Evolutionary conservation across 2,797 vertebrate species (phyloP).

Genomic region (Oreochromis mossambicus): DNA sequence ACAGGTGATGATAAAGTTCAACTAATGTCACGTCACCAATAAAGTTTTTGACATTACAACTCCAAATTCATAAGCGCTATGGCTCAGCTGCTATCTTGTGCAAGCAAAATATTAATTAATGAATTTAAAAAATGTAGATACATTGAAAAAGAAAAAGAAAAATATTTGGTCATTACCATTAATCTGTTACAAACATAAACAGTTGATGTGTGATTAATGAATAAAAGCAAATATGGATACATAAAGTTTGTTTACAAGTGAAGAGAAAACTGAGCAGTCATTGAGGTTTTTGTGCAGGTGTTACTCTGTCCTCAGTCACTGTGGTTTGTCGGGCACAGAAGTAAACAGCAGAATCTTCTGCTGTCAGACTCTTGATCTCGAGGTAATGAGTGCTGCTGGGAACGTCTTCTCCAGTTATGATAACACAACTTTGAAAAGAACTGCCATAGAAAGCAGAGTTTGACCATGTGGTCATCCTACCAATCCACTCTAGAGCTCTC

Average conservation of each 20-base stretch:
- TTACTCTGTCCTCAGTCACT: background rate
- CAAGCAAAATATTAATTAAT: background rate
- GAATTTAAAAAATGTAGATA: background rate
- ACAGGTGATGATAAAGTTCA: accelerated
- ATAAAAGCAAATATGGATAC: background rate
- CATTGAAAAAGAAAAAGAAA: background rate
- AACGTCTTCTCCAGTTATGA: background rate
- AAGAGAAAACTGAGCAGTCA: background rate
- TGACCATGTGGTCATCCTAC: accelerated
- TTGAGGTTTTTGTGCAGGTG: background rate
- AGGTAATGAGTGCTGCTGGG: too few species aligned
- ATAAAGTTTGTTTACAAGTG: background rate
- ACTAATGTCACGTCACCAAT: background rate
- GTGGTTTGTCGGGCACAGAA: too few species aligned
- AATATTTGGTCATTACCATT: background rate
- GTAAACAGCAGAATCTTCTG: too few species aligned
- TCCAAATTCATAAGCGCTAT: background rate
- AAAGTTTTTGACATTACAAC: background rate
- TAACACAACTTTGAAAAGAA: accelerated
- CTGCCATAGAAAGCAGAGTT: background rate
- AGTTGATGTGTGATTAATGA: background rate
- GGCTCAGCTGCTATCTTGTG: background rate
- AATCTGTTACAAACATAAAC: background rate
- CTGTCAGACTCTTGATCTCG: too few species aligned
- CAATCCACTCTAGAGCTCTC: accelerated